These are phyloP conservation scores for Macrosoma leucophasiata DNA, from an alignment of 2,888 invertebrate genomes.

Conservation along the genomic window DNA sequence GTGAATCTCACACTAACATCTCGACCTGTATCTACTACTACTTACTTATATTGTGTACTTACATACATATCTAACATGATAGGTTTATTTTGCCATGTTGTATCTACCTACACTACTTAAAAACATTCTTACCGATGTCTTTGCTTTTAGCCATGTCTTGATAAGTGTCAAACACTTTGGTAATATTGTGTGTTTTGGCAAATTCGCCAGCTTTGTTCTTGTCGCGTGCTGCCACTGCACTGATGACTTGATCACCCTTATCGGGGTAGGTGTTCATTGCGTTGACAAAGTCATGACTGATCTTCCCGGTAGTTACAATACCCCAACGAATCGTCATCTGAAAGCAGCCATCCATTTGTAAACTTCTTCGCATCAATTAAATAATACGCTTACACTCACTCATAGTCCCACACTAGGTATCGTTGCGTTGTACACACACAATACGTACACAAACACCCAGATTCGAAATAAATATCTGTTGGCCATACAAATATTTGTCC, in stretches of 20 bases:
- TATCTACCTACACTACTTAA: too few relatives aligned
- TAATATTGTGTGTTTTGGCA: constrained; percentile 81
- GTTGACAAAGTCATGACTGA: constrained; percentile 87
- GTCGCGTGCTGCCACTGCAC: constrained; percentile 85
- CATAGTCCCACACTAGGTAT: too few relatives aligned
- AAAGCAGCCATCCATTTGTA: constrained; percentile 10
- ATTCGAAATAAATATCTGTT: too few relatives aligned
- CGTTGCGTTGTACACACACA: too few relatives aligned
- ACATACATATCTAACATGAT: too few relatives aligned
- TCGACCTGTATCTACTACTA: too few relatives aligned
- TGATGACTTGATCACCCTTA: constrained; percentile 79
- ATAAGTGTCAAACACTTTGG: constrained; percentile 83
- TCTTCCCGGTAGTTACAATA: constrained; percentile 87
- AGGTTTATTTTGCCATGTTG: too few relatives aligned
- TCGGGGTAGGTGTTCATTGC: constrained; percentile 79
- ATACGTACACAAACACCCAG: too few relatives aligned
- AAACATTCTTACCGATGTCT: constrained; percentile 87
- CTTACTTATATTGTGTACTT: too few relatives aligned
- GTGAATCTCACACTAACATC: too few relatives aligned
- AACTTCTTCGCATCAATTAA: neutral
- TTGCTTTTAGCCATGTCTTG: constrained; percentile 81
- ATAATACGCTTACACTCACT: neutral
- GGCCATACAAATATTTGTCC: too few relatives aligned
- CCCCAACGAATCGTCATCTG: constrained; percentile 85
- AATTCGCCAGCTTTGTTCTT: constrained; percentile 81